phyloP scores from a whole-genome alignment of 2,113 vertebrate species.

The Daubentonia madagascariensis region DNA sequence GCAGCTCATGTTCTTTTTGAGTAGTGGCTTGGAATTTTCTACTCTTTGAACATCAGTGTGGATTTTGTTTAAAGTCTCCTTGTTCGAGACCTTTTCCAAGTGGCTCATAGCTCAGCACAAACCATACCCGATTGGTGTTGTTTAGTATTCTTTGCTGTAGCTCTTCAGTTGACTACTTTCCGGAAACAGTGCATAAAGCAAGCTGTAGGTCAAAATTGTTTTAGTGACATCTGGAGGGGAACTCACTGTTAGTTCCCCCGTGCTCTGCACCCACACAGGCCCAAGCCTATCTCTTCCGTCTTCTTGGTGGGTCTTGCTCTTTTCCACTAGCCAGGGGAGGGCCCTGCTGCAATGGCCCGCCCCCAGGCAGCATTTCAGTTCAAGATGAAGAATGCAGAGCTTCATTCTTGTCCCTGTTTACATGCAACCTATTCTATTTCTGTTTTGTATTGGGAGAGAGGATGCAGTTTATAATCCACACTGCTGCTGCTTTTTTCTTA shows the following conservation, averaged over 20 bases:
- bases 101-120: neutral
- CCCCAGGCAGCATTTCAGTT: neutral
- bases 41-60: neutral
- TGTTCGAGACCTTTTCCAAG: neutral
- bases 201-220: neutral
- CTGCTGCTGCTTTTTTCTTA: accelerated
- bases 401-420: neutral
- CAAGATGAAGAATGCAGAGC: accelerated
- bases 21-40: neutral
- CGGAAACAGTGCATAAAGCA: neutral
- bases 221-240: neutral
- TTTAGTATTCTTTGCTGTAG: neutral
- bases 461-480: neutral
- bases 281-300: neutral
- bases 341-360: neutral
- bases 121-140: accelerated
- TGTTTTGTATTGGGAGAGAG: neutral
- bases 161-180: neutral
- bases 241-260: neutral
- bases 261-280: neutral
- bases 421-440: neutral
- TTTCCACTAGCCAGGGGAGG: neutral
- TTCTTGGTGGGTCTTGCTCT: neutral
- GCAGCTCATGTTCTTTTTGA: neutral
- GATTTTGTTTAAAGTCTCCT: neutral